Conservation (phyloP, 2,888 invertebrate genomes). For the Apeira syringaria region DNA sequence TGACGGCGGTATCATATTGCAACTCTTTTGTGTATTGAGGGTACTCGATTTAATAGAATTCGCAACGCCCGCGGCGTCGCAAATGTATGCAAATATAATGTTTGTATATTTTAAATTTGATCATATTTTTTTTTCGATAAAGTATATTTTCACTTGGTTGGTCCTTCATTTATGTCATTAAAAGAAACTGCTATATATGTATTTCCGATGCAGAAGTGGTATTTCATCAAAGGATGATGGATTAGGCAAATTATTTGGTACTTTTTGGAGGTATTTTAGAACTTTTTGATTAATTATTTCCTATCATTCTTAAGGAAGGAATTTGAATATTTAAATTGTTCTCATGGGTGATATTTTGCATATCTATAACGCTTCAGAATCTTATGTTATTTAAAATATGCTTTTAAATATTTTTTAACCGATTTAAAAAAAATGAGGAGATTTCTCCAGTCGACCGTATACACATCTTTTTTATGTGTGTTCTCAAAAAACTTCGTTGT, state of each 20-base stretch:
- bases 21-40: slow-evolving; percentile 37
- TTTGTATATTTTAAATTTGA: too few species aligned
- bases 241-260: slow-evolving; percentile 60
- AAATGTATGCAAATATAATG: slow-evolving; percentile 63
- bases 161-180: too few species aligned
- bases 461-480: too few species aligned
- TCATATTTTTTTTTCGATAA: slow-evolving; percentile 9
- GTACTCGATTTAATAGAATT: slow-evolving; percentile 43
- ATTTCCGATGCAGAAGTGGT: slow-evolving; percentile 7
- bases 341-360: slow-evolving; percentile 42
- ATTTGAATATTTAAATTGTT: slow-evolving; percentile 42
- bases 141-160: slow-evolving; percentile 29
- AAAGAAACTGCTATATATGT: too few species aligned
- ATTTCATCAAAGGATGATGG: slow-evolving; percentile 41
- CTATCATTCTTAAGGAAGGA: slow-evolving; percentile 46
- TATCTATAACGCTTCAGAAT: slow-evolving; percentile 32
- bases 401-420: too few species aligned
- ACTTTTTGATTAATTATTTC: slow-evolving; percentile 62
- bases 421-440: too few species aligned
- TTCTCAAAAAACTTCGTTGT: too few species aligned
- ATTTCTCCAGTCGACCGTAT: too few species aligned
- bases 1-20: slow-evolving; percentile 25
- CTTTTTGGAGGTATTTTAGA: slow-evolving; percentile 31
- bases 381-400: too few species aligned
- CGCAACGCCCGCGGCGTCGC: slow-evolving; percentile 56